Conservation (phyloP, 2,797 vertebrate species). For the Clarias pachynema region DNA sequence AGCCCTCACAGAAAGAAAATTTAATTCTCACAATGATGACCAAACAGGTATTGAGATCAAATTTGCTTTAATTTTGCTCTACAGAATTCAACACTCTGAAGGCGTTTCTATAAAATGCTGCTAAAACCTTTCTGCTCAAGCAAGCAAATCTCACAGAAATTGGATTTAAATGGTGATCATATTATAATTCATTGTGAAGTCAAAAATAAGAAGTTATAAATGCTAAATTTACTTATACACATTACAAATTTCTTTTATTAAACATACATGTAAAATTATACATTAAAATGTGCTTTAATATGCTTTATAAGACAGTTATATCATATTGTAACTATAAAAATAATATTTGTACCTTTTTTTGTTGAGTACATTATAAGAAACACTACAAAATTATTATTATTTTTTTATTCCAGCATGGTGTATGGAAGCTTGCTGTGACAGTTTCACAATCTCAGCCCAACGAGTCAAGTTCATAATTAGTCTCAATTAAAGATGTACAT, state of each 20-base stretch:
- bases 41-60: neutral
- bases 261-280: too few species aligned
- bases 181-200: neutral
- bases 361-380: too few species aligned
- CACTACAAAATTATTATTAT: too few species aligned
- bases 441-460: neutral
- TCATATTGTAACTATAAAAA: neutral
- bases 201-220: neutral
- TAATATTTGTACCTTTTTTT: too few species aligned
- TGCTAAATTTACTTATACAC: neutral
- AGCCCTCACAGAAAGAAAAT: neutral
- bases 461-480: neutral
- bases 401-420: too few species aligned
- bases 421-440: neutral
- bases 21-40: neutral
- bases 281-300: too few species aligned
- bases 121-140: neutral
- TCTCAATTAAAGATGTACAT: neutral
- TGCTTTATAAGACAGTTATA: neutral
- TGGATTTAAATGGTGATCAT: neutral
- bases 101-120: neutral
- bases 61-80: slow-evolving; percentile 6
- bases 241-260: neutral
- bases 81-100: neutral
- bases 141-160: neutral